Conservation (phyloP, 2,113 vertebrate genomes). For the Oostethus manadensis region DNA sequence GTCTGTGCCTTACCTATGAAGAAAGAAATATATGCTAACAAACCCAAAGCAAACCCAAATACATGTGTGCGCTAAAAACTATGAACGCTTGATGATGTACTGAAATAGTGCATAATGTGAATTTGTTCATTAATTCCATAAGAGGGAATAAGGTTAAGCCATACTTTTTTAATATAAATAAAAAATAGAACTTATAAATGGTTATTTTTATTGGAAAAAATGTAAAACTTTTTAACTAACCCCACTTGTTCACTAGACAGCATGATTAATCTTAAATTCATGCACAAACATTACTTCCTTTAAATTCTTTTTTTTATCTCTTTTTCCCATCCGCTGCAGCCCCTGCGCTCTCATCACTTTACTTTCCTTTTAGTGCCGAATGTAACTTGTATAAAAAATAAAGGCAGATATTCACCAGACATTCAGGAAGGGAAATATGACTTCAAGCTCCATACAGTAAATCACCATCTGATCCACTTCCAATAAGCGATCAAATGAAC, state of each 20-base stretch:
- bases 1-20: background rate
- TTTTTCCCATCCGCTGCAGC: conserved; percentile 24
- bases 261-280: too few relatives aligned
- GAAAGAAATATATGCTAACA: background rate
- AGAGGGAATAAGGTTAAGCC: background rate
- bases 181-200: background rate
- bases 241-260: too few relatives aligned
- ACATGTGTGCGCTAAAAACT: background rate
- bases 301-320: background rate
- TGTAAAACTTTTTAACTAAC: too few relatives aligned
- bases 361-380: conserved; percentile 37
- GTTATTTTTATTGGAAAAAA: background rate
- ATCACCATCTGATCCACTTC: conserved; percentile 50
- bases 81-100: background rate
- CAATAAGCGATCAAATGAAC: conserved; percentile 29
- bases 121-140: background rate
- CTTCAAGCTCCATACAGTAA: conserved; percentile 36
- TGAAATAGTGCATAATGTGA: background rate
- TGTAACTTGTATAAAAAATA: conserved; percentile 49
- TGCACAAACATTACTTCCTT: too few relatives aligned
- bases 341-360: conserved; percentile 22
- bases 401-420: conserved; percentile 46
- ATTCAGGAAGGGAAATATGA: conserved; percentile 28
- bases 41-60: background rate
- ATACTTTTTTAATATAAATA: background rate